phyloP scores from a whole-genome alignment of 2,113 vertebrate genomes.

The Alethe castanea region DNA sequence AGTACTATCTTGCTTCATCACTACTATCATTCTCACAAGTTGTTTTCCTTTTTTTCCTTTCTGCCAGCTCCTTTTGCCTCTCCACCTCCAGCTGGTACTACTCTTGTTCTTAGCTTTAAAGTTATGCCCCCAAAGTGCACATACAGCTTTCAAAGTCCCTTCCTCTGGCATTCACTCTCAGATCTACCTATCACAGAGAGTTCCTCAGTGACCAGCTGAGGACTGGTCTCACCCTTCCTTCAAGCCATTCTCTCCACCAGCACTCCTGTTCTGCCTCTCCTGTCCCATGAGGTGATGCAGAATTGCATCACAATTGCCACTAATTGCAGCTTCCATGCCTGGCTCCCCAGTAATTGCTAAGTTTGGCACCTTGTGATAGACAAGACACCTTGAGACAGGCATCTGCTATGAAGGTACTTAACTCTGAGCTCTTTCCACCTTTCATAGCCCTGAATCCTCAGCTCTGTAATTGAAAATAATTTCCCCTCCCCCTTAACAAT shows the following conservation, averaged over 20 bases:
- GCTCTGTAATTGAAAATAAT: not conserved
- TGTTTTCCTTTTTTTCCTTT: not conserved
- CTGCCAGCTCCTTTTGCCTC: not conserved
- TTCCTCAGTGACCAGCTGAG: not conserved
- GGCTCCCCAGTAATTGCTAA: not conserved
- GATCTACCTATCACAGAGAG: not conserved
- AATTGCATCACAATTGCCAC: no score
- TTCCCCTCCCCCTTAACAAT: not conserved
- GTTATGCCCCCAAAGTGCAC: accelerated
- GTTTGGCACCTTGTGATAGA: not conserved
- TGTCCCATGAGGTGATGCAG: no score
- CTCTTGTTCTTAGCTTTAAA: not conserved
- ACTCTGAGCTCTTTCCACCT: not conserved
- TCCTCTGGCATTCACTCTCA: not conserved
- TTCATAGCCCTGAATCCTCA: not conserved
- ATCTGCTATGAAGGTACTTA: not conserved
- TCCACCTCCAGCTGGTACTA: not conserved
- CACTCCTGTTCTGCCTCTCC: not conserved
- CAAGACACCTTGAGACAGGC: not conserved
- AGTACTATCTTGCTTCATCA: not conserved
- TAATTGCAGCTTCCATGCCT: not conserved
- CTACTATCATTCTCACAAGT: not conserved
- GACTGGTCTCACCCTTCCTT: not conserved
- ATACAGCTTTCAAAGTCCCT: not conserved
- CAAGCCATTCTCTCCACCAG: not conserved